A percentile compares a stretch with the other conserved stretches of the same genome.
These are phyloP conservation scores for Zaprionus africanus DNA, from an alignment of 1,140 invertebrate genomes.

Conservation along the genomic window DNA sequence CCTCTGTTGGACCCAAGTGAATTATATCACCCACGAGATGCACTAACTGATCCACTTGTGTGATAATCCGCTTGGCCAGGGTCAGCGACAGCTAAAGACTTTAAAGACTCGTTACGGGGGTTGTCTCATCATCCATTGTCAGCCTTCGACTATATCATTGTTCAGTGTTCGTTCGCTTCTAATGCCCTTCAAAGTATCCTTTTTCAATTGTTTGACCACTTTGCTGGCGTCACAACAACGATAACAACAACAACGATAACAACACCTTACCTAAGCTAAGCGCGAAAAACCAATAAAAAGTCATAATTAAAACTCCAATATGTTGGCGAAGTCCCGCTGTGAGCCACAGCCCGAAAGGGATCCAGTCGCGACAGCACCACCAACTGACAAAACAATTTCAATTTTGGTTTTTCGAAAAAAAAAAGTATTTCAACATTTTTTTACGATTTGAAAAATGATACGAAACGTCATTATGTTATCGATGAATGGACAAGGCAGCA, in stretches of 20 bases:
- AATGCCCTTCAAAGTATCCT: conserved; percentile 56
- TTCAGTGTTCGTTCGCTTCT: conserved; percentile 20
- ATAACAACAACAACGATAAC: conserved; percentile 19
- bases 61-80: conserved; percentile 57
- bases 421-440: conserved; percentile 38
- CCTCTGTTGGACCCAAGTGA: conserved; percentile 16
- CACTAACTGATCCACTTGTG: conserved; percentile 60
- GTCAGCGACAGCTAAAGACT: conserved; percentile 31
- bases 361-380: conserved; percentile 43
- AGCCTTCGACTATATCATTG: conserved; percentile 20
- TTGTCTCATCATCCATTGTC: conserved; percentile 31
- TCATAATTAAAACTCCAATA: conserved; percentile 81
- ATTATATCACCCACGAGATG: conserved; percentile 34
- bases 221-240: conserved; percentile 8
- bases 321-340: conserved; percentile 74
- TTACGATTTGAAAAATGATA: conserved; percentile 80
- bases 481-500: conserved; percentile 32
- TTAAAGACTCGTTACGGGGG: conserved; percentile 66
- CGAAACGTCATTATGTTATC: conserved; percentile 82
- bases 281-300: conserved; percentile 75
- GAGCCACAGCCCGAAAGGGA: conserved; percentile 44
- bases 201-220: conserved; percentile 78
- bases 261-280: conserved; percentile 58
- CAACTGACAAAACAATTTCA: conserved; percentile 82
- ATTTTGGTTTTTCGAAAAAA: conserved; percentile 66